Percentiles rank a stretch among this genome's conserved stretches.
These are phyloP conservation scores for Lepeophtheirus salmonis DNA, from an alignment of 1,140 invertebrate genomes.

Conservation along the genomic window DNA sequence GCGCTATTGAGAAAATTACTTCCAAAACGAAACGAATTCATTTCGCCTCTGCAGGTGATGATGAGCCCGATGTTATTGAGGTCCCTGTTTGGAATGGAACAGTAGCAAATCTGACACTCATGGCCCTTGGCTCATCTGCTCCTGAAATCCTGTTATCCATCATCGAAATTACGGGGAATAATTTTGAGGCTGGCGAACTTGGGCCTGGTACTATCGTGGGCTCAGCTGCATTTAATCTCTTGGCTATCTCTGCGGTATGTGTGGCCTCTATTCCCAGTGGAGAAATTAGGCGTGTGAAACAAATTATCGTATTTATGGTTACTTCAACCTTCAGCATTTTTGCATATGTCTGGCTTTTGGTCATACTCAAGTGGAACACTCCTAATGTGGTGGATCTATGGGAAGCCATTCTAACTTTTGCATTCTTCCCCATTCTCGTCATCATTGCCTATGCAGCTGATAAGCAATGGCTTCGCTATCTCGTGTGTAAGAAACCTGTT, in stretches of 20 bases:
- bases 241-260: conserved; percentile 39
- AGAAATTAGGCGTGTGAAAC: conserved; percentile 27
- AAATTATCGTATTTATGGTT: conserved; percentile 34
- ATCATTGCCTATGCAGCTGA: conserved; percentile 36
- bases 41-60: conserved; percentile 21
- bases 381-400: conserved; percentile 36
- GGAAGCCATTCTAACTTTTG: conserved; percentile 40
- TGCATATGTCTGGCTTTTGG: conserved; percentile 44
- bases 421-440: conserved; percentile 38
- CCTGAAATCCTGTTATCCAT: conserved; percentile 43
- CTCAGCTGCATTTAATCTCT: conserved; percentile 42
- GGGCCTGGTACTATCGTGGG: conserved; percentile 47
- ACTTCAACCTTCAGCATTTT: conserved; percentile 38
- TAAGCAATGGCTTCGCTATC: conserved; percentile 27
- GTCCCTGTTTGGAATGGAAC: conserved; percentile 41
- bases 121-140: conserved; percentile 44
- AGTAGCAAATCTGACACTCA: conserved; percentile 45
- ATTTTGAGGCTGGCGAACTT: conserved; percentile 34
- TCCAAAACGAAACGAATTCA: conserved; percentile 34
- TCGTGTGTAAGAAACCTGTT: conserved; percentile 20
- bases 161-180: conserved; percentile 38
- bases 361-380: conserved; percentile 32
- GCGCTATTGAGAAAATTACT: conserved; percentile 43
- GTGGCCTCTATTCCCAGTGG: conserved; percentile 33
- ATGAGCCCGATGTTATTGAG: conserved; percentile 27